These are phyloP conservation scores for Paradoxurus hermaphroditus DNA, from an alignment of 2,113 vertebrate genomes.

Conservation along the genomic window DNA sequence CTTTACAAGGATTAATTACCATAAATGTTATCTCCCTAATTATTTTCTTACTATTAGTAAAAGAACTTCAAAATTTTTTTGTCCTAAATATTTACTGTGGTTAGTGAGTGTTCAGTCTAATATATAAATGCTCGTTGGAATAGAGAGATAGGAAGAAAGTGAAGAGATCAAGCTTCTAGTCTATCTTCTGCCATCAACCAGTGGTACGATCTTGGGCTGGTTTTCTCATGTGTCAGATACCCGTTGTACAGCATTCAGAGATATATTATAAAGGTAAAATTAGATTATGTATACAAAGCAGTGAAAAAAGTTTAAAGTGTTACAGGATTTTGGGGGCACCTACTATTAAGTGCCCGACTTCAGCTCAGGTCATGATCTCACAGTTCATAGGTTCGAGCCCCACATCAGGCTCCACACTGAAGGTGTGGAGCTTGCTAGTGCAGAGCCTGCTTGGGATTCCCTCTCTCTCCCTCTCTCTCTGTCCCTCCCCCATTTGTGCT, in stretches of 20 bases:
- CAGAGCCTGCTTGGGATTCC: no score
- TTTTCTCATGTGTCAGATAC: neutral
- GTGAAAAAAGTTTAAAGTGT: neutral
- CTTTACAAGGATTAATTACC: neutral
- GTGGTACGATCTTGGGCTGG: neutral
- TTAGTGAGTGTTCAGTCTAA: neutral
- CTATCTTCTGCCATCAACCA: neutral
- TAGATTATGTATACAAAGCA: neutral
- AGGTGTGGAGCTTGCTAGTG: no score
- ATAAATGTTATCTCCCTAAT: neutral
- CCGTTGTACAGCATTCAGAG: neutral
- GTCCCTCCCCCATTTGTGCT: no score
- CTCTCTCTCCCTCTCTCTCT: no score
- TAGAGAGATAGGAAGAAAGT: neutral
- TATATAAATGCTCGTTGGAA: neutral
- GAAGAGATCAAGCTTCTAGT: neutral
- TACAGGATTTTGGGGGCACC: neutral
- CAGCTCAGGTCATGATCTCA: no score
- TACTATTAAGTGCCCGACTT: no score
- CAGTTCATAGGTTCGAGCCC: no score
- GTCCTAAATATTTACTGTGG: neutral
- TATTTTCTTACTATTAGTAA: neutral
- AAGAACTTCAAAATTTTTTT: neutral
- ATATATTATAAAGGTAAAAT: neutral
- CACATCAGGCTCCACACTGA: no score